Conservation (phyloP, 2,888 invertebrate species). For the Cosmopolites sordidus region DNA sequence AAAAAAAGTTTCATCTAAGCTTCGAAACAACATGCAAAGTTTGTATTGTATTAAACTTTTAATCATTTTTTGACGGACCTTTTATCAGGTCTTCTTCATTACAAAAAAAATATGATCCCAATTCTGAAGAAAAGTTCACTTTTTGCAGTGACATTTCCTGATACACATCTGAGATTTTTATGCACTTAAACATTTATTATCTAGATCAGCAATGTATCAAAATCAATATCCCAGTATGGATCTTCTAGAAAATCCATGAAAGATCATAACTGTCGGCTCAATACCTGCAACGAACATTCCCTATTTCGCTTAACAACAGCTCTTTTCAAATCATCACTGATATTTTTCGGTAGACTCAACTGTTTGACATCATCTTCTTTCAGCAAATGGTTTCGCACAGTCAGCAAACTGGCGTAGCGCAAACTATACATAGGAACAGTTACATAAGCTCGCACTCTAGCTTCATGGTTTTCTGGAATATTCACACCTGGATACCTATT, state of each 20-base stretch:
- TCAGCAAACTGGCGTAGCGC: constrained; percentile 49
- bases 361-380: constrained; percentile 41
- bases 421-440: constrained; percentile 54
- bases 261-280: constrained; percentile 5
- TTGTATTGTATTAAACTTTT: too few relatives aligned
- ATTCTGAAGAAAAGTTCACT: too few relatives aligned
- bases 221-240: neutral
- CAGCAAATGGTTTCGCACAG: constrained; percentile 46
- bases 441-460: constrained; percentile 50
- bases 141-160: too few relatives aligned
- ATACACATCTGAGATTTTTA: too few relatives aligned
- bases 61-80: too few relatives aligned
- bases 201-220: neutral
- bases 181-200: too few relatives aligned
- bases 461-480: constrained; percentile 31
- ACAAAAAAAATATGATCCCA: too few relatives aligned
- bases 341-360: constrained; percentile 49
- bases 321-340: constrained; percentile 47
- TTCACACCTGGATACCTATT: constrained; percentile 25
- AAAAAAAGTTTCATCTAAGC: too few relatives aligned
- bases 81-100: too few relatives aligned
- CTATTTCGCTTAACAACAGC: constrained; percentile 30
- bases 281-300: constrained; percentile 19
- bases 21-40: too few relatives aligned
- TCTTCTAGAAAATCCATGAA: neutral